Evolutionary conservation across 2,797 vertebrate species (phyloP), one percentile per base, ranked within the genome.

Genomic region (Denticeps clupeoides): DNA sequence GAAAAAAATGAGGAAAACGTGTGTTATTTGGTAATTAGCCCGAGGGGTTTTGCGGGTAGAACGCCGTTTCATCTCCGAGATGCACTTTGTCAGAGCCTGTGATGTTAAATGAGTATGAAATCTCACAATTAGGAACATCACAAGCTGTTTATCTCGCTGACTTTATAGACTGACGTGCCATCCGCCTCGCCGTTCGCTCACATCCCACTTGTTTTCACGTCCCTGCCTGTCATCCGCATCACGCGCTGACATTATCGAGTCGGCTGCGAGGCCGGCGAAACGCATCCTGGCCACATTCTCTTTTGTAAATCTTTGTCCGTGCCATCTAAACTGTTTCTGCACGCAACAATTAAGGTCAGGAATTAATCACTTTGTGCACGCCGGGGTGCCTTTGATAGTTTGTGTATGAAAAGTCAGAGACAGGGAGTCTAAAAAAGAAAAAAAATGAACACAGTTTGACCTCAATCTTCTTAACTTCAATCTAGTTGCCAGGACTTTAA

Each of bases 11-110:
- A 59, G 72, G 68, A 72, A 78, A 69, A 57, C 73, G 68, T 71
- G 78, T 77, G 70, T 67, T 79, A 67, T 85, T 81, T 85, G 84
- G 77, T 89, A 89, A 89, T 91, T 88, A 87, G 79, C 70, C 80
- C 77, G 82, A 58, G 66, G 78, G 77, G 80, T 85, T 89, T 75
- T 69, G 69, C 72, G 52, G 60, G 79, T 74, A 61, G 58, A 77
- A 66, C 69, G 68, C 78, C 67, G 75, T 79, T 84, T 82, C 66
- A 70, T 80, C 61, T 80, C 75, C 68, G 69, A 79, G 77, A 84
- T 69, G 67, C 65, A 81, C 73, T 83, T 80, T 86, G 76, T 82
- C 75, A 75, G 32, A 72, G 59, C 60, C 72, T 73, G 64, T 81
- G 75, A 85, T 73, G 60, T 69, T 83, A 78, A 83, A 81, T 72